Base-by-base conservation (phyloP, 2,113 vertebrate species). In the Zonotrichia leucophrys region DNA sequence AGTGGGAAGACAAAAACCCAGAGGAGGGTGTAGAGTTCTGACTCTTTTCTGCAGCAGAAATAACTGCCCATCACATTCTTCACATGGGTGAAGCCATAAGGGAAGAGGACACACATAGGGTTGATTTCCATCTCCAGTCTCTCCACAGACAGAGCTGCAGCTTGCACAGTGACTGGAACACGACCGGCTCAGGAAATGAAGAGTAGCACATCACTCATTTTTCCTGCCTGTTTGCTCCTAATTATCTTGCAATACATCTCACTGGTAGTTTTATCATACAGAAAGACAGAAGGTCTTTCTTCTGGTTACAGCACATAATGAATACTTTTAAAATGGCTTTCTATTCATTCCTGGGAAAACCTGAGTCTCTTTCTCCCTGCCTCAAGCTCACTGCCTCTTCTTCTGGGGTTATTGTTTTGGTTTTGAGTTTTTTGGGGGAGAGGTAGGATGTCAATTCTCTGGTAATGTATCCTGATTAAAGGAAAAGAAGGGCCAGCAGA, bases 201-300 rank as follows among this genome's bases (percentile, higher is more conserved):
- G 81, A 94, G 66, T 31, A 84, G 66, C 1, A 12, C 74, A 95
- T 94, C 92, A 60, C 76, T 94, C 95, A 89, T 92, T 93, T 66
- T 92, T 62, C 73, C 80, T 90, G 81, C 58, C 92, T 93, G 76
- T 94, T 95, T 96, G 85, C 83, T 80, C 75, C 85, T 91, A 93
- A 93, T 94, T 93, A 90, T 89, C 90, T 87, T 62, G 86, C 79
- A 95, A 95, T 86, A 89, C 41, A 75, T 94, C 92, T 95, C 73
- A 74, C 69, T 56, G 50, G 58, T 83, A 86, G 59, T 67, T 96
- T 81, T 81, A 89, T 81, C 92, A 90, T 33, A 86, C 52, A 85
- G 89, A 75, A 88, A 93, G 85, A 88, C 82, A 95, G 85, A 91
- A 83, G 89, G 90, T 73, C 58, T 39, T 62, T 62, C 67, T 92